These are phyloP conservation scores for Malachius bipustulatus DNA, from an alignment of 2,888 invertebrate genomes.

Conservation along the genomic window DNA sequence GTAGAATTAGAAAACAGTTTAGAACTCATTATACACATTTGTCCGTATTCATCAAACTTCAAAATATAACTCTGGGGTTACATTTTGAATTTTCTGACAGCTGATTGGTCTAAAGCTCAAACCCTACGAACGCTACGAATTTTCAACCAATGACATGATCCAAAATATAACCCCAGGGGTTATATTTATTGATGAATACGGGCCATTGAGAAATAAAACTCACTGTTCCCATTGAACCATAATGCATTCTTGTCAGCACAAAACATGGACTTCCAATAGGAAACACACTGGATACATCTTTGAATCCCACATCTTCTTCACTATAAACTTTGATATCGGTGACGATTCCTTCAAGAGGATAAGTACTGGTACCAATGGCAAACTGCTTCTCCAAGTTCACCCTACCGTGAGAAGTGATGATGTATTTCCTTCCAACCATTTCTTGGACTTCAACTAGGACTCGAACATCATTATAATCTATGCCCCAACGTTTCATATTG, in stretches of 20 bases:
- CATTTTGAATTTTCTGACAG: too few species aligned
- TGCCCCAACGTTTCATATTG: conserved; percentile 62
- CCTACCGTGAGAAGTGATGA: conserved; percentile 47
- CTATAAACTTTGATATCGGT: conserved; percentile 41
- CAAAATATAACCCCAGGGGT: too few species aligned
- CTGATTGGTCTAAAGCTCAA: too few species aligned
- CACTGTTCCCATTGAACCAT: conserved; percentile 70
- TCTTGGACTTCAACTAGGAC: conserved; percentile 59
- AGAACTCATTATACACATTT: too few species aligned
- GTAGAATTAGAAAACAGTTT: too few species aligned
- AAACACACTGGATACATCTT: conserved; percentile 51
- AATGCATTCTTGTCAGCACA: conserved; percentile 62
- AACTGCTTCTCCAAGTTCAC: conserved; percentile 62
- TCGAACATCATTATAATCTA: conserved; percentile 57
- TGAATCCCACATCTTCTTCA: conserved; percentile 27
- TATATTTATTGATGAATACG: too few species aligned
- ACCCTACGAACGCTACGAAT: too few species aligned
- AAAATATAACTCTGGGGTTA: too few species aligned
- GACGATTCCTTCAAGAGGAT: conserved; percentile 58
- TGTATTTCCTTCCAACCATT: conserved; percentile 55
- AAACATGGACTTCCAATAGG: conserved; percentile 57
- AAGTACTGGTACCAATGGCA: conserved; percentile 48
- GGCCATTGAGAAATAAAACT: too few species aligned
- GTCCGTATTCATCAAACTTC: too few species aligned
- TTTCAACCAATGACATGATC: too few species aligned